Evolutionary conservation across 37 sponge, comb jelly and placozoan species (phyloP), one percentile per base, ranked within the genome.

Genomic region (Diacarnus erythraeanus): DNA sequence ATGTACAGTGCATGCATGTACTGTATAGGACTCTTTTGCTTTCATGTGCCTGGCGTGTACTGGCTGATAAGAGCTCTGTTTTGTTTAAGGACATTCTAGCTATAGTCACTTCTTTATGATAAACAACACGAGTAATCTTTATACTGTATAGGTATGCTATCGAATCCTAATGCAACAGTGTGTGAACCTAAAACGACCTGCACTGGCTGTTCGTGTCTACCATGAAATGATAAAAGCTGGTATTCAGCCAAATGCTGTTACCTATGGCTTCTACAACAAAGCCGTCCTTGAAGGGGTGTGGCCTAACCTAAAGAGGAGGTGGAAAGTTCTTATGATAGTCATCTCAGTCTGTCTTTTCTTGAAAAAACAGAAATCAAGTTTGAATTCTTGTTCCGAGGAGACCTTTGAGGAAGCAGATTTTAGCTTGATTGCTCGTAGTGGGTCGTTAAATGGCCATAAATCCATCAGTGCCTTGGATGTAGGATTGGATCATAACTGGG

Each of bases 231-330:
- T 71, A 21, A 81, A 80, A 41, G 82, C 74, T 42, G 93, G 93
- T 0, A 88, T 85, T 37, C 89, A 91, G 23, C 92, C 95, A n/a
- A 87, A 88, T 69, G 95, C 95, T 6, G 83, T 95, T 60, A 95
- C 95, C 33, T 95, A 95, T 61, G 89, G 90, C 23, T 87, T 90
- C 76, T 95, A 95, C 83, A 95, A 95, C 76, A 89, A 88, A 80
- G 67, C 73, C 10, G 69, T 74, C 60, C 54, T 81, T 20, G 54
- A 57, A 69, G 65, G 77, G 64, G 26, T 31, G 34, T 95, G 95
- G 90, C 92, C 92, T 10, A 71, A 72, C 58, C 57, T 35, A 51
- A 78, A 58, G 73, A 77, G 73, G 38, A 47, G 57, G 33, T 94
- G 94, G 94, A 80, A 72, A 25, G 56, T 80, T 22, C 80, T 86